Percentiles rank a stretch among this genome's conserved stretches.
Conservation (phyloP, 1,140 invertebrate species). For the Drosophila sturtevanti region DNA sequence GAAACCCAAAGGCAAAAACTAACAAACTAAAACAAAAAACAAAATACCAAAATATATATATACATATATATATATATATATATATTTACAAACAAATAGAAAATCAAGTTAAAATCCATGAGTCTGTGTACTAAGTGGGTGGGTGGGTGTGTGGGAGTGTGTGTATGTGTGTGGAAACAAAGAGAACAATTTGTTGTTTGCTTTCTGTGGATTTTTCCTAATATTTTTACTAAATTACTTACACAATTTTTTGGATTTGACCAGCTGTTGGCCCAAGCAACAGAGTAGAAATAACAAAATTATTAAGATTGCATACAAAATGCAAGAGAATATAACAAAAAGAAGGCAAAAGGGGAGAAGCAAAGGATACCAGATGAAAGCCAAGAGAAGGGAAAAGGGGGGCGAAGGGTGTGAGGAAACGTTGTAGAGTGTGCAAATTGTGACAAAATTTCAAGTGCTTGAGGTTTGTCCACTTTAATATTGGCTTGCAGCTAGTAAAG, state of each 20-base stretch:
- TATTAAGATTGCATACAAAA: constrained; percentile 62
- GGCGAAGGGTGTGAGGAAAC: not conserved
- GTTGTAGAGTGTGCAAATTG: constrained; percentile 30
- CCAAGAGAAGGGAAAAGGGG: not conserved
- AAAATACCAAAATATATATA: no score
- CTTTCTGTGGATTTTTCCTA: constrained; percentile 59
- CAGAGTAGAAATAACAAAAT: constrained; percentile 50
- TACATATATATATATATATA: constrained; percentile 26
- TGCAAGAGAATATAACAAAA: not conserved
- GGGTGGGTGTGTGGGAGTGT: not conserved
- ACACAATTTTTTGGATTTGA: constrained; percentile 59
- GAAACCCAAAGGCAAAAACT: constrained; percentile 12
- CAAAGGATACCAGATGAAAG: no score
- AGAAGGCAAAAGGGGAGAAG: no score
- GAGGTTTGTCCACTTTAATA: constrained; percentile 57
- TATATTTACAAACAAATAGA: constrained; percentile 49
- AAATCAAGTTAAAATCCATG: constrained; percentile 31
- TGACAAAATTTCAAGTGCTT: constrained; percentile 39
- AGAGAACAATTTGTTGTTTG: constrained; percentile 62
- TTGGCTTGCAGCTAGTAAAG: constrained; percentile 41
- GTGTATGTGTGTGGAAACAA: constrained; percentile 34
- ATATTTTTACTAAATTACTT: constrained; percentile 75
- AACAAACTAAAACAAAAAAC: constrained; percentile 23
- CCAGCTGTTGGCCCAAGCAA: constrained; percentile 57
- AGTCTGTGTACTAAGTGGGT: not conserved